Base-by-base conservation (phyloP, 2,888 invertebrate genomes). In the Nomada fabriciana region DNA sequence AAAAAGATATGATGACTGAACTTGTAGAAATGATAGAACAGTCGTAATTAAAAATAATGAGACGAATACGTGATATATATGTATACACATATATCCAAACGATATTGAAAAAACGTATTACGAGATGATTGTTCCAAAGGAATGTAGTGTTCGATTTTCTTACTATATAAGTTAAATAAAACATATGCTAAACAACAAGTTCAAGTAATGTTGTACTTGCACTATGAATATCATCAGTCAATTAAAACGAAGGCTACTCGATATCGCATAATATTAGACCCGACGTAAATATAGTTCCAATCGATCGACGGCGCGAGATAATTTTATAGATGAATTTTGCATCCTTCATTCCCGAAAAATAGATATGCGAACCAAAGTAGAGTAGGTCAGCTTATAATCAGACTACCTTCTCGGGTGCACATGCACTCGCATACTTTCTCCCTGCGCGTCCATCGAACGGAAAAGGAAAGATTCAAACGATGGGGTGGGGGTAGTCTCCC, bases 341-440 rank as follows among this genome's bases (percentile, higher is more conserved):
- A 69, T 60, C 42, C 69, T 60, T 60, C 71, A 29, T 60, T 53
- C 53, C 53, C 67, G 76, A 86, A 77, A 82, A 76, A 69, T 74
- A 82, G 76, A 74, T 74, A 78, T 76, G 72, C 79, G 69, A 76
- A 69, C 63, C 74, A 70, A 88, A 88, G 88, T 88, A 53, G 88
- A 85, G 82, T 88, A 86, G 88, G 88, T 88, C 88, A 88, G 77
- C 82, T 80, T 80, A 80, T 88, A 83, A 86, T 83, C 86, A 75
- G 85, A 83, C 79, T 75, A 79, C 71, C 70, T 63, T 70, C 73
- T 59, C 61, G n/a, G 52, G 80, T 75, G 75, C 79, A 79, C 64
- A 55, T 64, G 79, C 72, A 81, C 80, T 68, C 67, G 72, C 61
- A 57, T 70, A 69, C 74, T 73, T 72, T 82, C 76, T 61, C 72